These are phyloP conservation scores for Melanerpes aurifrons DNA, from an alignment of 2,113 vertebrate species.

Conservation along the genomic window DNA sequence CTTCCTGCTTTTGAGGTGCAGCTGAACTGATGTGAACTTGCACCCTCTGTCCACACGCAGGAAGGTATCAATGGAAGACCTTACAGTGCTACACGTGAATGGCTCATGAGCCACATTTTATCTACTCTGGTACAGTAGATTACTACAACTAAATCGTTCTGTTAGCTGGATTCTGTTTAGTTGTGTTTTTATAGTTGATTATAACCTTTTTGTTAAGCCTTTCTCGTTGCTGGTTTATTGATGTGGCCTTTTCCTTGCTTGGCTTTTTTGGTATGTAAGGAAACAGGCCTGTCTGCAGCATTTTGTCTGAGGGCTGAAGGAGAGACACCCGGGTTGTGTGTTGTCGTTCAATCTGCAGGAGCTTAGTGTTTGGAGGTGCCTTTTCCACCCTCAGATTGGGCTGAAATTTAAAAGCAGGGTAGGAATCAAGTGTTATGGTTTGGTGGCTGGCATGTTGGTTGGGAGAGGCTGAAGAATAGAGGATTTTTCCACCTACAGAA, in stretches of 20 bases:
- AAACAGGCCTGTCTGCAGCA: neutral
- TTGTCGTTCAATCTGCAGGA: neutral
- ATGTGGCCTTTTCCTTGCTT: neutral
- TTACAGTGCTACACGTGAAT: neutral
- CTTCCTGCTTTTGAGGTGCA: fast-evolving
- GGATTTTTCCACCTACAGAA: neutral
- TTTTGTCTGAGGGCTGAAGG: neutral
- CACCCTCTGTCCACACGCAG: fast-evolving
- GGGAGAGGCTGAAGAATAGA: neutral
- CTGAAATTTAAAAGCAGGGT: neutral
- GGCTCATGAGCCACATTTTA: neutral
- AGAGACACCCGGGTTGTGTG: fast-evolving
- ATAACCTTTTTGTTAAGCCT: neutral
- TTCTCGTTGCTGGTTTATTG: neutral
- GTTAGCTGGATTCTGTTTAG: neutral
- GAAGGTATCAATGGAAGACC: neutral
- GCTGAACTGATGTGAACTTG: neutral
- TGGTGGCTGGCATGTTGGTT: neutral
- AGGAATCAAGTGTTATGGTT: neutral
- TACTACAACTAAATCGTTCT: neutral
- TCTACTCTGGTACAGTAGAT: fast-evolving
- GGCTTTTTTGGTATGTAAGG: neutral
- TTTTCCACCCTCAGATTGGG: neutral
- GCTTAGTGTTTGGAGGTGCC: neutral
- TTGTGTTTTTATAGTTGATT: neutral